These are phyloP conservation scores for Micromys minutus DNA, from an alignment of 2,113 vertebrate species.

Conservation along the genomic window DNA sequence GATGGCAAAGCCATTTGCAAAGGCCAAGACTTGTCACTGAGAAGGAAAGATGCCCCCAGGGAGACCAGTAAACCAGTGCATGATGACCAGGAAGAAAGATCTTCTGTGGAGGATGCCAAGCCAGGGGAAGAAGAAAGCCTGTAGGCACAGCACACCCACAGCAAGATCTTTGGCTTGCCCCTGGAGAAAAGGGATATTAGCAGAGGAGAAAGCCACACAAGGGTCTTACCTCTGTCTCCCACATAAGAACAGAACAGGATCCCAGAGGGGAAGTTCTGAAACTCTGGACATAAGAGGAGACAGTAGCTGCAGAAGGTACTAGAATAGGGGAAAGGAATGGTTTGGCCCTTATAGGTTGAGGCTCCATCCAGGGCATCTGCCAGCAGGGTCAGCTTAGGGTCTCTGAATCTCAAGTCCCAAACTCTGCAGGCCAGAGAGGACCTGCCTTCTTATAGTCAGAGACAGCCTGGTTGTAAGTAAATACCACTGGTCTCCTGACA, in stretches of 20 bases:
- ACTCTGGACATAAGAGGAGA: rapidly evolving
- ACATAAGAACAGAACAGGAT: neutral
- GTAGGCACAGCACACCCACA: neutral
- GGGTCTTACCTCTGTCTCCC: neutral
- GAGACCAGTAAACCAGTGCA: rapidly evolving
- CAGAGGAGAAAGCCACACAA: neutral
- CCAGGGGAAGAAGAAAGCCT: neutral
- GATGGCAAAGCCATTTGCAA: rapidly evolving
- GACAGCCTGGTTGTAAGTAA: neutral
- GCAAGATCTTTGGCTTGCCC: neutral
- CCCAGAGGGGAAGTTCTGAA: too few species aligned
- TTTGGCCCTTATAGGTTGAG: neutral
- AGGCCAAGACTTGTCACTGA: neutral
- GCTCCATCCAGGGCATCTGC: neutral
- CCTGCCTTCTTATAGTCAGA: neutral
- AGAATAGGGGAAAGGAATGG: neutral
- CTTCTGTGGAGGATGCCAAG: too few species aligned
- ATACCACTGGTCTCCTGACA: neutral
- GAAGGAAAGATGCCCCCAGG: rapidly evolving
- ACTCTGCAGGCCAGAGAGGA: neutral
- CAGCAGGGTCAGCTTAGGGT: neutral
- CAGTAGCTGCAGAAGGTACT: rapidly evolving
- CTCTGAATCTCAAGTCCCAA: too few species aligned
- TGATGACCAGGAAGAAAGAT: neutral
- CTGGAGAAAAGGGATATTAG: too few species aligned